A percentile compares a stretch with the other conserved stretches of the same genome.
Conservation (phyloP, 2,797 vertebrate genomes). For the Hippocampus kuda region DNA sequence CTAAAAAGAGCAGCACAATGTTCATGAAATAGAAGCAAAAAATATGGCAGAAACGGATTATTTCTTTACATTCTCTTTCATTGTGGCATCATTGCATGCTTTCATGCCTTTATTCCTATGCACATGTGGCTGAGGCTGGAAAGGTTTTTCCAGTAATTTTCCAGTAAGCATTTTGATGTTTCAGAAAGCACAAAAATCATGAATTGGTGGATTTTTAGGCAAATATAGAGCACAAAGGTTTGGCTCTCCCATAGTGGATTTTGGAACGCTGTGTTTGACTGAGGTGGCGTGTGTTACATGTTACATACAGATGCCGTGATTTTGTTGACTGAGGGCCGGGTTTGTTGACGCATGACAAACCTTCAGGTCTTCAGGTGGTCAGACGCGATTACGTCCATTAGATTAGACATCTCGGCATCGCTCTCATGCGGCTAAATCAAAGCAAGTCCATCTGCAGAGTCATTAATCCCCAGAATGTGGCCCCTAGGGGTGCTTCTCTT, state of each 20-base stretch:
- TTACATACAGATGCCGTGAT: slow-evolving; percentile 6
- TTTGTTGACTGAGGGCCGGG: not conserved
- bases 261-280: not conserved
- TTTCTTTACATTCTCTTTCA: not conserved
- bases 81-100: not conserved
- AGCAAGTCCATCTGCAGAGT: slow-evolving; percentile 43
- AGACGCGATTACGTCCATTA: slow-evolving; percentile 35
- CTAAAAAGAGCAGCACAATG: too few relatives aligned
- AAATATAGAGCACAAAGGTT: not conserved
- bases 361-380: slow-evolving; percentile 23
- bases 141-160: too few relatives aligned
- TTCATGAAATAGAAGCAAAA: too few relatives aligned
- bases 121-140: too few relatives aligned
- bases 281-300: not conserved
- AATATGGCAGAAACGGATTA: too few relatives aligned
- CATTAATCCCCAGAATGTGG: slow-evolving; percentile 51
- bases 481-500: slow-evolving; percentile 24
- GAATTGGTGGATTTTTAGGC: not conserved
- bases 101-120: not conserved
- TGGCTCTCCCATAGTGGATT: not conserved
- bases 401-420: slow-evolving; percentile 28
- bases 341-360: slow-evolving; percentile 12
- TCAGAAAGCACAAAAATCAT: not conserved
- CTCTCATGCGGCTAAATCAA: slow-evolving; percentile 50
- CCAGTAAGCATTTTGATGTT: not conserved